A percentile compares a stretch with the other conserved stretches of the same genome.
Conservation (phyloP, 2,797 vertebrate species). For the Anguilla marmorata region DNA sequence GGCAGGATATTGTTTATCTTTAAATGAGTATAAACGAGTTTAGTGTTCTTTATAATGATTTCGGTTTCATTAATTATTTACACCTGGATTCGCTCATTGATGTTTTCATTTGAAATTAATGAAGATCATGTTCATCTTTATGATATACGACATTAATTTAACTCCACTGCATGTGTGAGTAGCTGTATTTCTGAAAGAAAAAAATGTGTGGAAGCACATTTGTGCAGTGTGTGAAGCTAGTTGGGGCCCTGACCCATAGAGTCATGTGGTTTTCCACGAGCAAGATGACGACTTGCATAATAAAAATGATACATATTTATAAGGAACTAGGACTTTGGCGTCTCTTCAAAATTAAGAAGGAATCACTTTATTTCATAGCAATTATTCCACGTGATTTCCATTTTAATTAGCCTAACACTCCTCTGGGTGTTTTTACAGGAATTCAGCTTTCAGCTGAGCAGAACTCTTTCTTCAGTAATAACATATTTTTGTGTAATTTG, state of each 20-base stretch:
- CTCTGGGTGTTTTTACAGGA: conserved; percentile 4
- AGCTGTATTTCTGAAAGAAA: not conserved
- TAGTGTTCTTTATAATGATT: not conserved
- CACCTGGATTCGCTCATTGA: not conserved
- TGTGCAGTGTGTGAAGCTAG: not conserved
- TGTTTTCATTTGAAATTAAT: not conserved
- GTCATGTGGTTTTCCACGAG: not conserved
- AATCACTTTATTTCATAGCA: conserved; percentile 29
- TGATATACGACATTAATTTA: not conserved
- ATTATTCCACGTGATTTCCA: conserved; percentile 30
- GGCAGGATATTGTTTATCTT: not conserved
- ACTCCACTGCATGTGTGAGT: not conserved
- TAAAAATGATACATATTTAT: not conserved
- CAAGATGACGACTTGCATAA: not conserved
- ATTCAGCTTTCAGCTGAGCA: conserved; percentile 3
- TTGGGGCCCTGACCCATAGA: not conserved
- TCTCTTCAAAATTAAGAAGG: conserved; percentile 18
- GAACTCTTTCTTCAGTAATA: conserved; percentile 16
- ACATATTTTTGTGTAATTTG: conserved; percentile 12
- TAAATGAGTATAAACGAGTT: not conserved
- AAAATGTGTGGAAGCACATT: not conserved
- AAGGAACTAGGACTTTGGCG: not conserved
- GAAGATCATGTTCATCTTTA: not conserved
- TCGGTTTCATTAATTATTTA: not conserved
- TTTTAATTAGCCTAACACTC: conserved; percentile 26